Evolutionary conservation across 1,140 invertebrate species (phyloP), one percentile per base, ranked within the genome.

Genomic region (Drosophila littoralis): DNA sequence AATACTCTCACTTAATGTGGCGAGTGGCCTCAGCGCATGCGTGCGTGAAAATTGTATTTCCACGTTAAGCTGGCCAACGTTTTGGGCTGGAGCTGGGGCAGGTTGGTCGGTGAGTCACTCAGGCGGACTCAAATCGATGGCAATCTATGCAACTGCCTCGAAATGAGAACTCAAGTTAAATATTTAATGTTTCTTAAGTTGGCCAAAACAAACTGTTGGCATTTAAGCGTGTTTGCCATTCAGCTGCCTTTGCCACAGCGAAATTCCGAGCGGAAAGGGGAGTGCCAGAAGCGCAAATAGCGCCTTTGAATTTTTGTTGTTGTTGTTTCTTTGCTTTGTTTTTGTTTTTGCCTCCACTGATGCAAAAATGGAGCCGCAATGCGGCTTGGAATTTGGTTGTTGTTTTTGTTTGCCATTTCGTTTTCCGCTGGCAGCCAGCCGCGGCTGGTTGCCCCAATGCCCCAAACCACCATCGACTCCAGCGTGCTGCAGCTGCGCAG

Each of bases 31-130:
- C 51, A 48, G 65, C 64, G 80, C 83, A 88, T 80, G 84, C 83
- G 83, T 88, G 83, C 84, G 74, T 88, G 74, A 88, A 88, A 89
- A 89, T 84, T 59, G 77, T 70, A 79, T 79, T 84, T 79, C 73
- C 77, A 71, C 61, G 74, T 73, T 5, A 28, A 28, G 22, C 5
- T 28, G 22, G 22, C 22, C 22, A 28, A 28, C 22, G 22, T 28
- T 28, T 66, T 10, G 45, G 35, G 43, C n/a, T 33, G 22, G 33
- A 12, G 48, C 4, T 46, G 61, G 38, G 22, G n/a, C 38, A 8
- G 42, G 43, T n/a, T 42, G 43, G 43, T 43, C n/a, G 33, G n/a
- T 57, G 48, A 64, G 46, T 52, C 55, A 59, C 13, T 33, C 40
- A 54, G 35, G 38, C 59, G 32, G 28, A 17, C 57, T 52, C 7